Evolutionary conservation across 2,888 invertebrate species (phyloP).

Genomic region (Acleris emargana): DNA sequence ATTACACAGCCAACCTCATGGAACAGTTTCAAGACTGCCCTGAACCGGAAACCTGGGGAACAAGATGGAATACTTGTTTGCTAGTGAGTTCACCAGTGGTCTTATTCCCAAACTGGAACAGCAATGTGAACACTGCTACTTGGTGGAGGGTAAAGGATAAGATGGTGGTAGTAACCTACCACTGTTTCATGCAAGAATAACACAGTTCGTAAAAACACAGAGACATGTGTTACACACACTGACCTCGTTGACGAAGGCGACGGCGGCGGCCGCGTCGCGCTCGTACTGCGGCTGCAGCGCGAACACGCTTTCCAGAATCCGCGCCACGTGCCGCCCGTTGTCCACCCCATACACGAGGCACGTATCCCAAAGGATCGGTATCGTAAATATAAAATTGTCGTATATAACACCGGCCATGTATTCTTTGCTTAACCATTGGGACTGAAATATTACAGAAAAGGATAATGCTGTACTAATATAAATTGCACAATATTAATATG

Average conservation of each 20-base stretch:
- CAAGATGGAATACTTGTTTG: too few species aligned
- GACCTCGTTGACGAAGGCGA: conserved; percentile 82
- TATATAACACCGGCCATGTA: conserved; percentile 89
- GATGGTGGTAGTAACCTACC: too few species aligned
- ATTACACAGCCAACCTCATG: too few species aligned
- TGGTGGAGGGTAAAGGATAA: too few species aligned
- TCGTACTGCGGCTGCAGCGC: conserved; percentile 86
- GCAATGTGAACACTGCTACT: too few species aligned
- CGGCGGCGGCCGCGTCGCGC: conserved; percentile 81
- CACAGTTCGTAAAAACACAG: not conserved
- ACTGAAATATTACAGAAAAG: conserved; percentile 53
- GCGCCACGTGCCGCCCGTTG: conserved; percentile 84
- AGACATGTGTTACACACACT: conserved; percentile 69
- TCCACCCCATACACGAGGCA: conserved; percentile 88
- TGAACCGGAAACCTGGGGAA: too few species aligned
- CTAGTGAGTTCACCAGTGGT: too few species aligned
- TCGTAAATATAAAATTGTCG: conserved; percentile 91
- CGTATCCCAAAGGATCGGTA: conserved; percentile 91
- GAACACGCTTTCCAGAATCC: conserved; percentile 87
- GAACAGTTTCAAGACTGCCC: too few species aligned
- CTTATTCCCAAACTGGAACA: too few species aligned
- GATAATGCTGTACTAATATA: not conserved
- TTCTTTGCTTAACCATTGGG: conserved; percentile 85
- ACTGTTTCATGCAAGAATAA: too few species aligned
- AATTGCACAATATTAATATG: too few species aligned